A percentile compares a stretch with the other conserved stretches of the same genome.
Conservation (phyloP, 2,888 invertebrate genomes). For the Philaethria dido region DNA sequence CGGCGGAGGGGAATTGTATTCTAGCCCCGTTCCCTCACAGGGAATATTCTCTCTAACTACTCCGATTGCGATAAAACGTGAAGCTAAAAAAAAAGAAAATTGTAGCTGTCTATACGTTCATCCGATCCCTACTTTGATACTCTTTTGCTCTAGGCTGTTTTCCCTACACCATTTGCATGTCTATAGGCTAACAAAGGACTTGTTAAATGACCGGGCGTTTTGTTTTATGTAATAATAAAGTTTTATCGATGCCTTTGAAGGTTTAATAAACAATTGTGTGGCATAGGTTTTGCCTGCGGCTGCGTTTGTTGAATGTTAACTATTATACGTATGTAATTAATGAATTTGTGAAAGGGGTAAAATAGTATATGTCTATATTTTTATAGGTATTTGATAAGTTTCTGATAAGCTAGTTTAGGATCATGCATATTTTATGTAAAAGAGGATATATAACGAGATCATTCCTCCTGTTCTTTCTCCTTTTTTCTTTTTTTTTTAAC, state of each 20-base stretch:
- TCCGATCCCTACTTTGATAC: slow-evolving; percentile 69
- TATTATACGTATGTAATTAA: not conserved
- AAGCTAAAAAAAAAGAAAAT: too few relatives aligned
- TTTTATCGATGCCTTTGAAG: not conserved
- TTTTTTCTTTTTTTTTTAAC: too few relatives aligned
- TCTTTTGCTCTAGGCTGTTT: slow-evolving; percentile 69
- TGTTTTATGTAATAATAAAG: slow-evolving; percentile 23
- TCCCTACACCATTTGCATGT: slow-evolving; percentile 51
- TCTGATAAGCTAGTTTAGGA: too few relatives aligned
- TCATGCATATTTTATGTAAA: too few relatives aligned
- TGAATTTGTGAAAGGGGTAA: not conserved
- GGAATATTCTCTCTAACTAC: too few relatives aligned
- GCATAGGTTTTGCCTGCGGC: not conserved
- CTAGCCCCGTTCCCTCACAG: too few relatives aligned
- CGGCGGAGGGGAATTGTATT: too few relatives aligned
- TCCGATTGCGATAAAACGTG: too few relatives aligned
- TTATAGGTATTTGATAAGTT: too few relatives aligned
- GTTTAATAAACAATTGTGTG: not conserved
- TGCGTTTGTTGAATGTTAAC: not conserved
- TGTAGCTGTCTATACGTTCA: slow-evolving; percentile 28
- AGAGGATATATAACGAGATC: too few relatives aligned
- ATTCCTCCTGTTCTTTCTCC: too few relatives aligned
- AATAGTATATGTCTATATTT: too few relatives aligned
- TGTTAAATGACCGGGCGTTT: slow-evolving; percentile 26
- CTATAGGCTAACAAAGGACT: slow-evolving; percentile 25